phyloP scores from a whole-genome alignment of 2,888 invertebrate genomes.

The Geotrupes spiniger region DNA sequence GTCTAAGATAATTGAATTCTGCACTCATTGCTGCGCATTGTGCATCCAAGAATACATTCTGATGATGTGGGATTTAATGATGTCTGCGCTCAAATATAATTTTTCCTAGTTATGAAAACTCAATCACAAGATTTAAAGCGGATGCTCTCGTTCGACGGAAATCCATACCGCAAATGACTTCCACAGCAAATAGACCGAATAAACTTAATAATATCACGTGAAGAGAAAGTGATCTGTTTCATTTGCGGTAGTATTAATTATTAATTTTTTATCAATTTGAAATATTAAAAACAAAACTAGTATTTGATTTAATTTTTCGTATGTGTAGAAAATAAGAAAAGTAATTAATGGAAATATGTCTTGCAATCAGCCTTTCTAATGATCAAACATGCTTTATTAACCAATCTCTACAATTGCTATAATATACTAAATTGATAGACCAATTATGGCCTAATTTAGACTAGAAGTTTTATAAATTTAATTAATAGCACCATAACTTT shows the following conservation, averaged over 20 bases:
- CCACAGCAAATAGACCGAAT: constrained; percentile 11
- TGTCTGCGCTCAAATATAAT: constrained; percentile 37
- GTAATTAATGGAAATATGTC: too few species aligned
- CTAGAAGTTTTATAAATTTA: too few species aligned
- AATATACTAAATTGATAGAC: too few species aligned
- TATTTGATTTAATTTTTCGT: too few species aligned
- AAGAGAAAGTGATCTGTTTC: not conserved
- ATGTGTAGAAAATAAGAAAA: too few species aligned
- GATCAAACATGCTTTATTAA: too few species aligned
- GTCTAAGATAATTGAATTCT: constrained; percentile 46
- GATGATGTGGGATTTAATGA: constrained; percentile 45
- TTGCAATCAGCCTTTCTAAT: too few species aligned
- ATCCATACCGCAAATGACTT: constrained; percentile 15
- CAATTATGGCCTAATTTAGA: too few species aligned
- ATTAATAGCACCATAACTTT: too few species aligned
- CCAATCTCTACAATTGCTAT: too few species aligned
- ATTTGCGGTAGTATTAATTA: not conserved
- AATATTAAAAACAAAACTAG: too few species aligned
- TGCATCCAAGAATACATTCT: constrained; percentile 45
- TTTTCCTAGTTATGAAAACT: constrained; percentile 25
- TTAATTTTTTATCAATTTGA: not conserved
- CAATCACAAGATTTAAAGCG: constrained; percentile 15
- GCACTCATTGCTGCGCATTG: constrained; percentile 45
- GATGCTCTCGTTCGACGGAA: constrained; percentile 9
- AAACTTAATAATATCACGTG: too few species aligned